Percentiles rank a stretch among this genome's conserved stretches.
These are phyloP conservation scores for Acholoe squamosa DNA, from an alignment of 2,888 invertebrate species.

Conservation along the genomic window DNA sequence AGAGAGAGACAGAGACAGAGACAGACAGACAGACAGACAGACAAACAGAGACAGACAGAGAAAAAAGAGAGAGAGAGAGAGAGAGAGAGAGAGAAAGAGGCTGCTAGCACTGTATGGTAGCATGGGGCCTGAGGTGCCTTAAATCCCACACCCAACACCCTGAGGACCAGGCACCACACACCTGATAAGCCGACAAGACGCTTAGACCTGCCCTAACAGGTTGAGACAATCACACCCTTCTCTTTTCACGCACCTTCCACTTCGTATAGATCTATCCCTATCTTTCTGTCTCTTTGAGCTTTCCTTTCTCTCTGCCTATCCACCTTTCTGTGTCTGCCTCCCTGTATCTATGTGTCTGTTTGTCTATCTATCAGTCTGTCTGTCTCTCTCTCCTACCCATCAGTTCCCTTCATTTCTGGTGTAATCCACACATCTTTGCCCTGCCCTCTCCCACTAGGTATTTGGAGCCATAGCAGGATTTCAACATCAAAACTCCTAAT, in stretches of 20 bases:
- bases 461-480: too few species aligned
- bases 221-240: not conserved
- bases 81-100: not conserved
- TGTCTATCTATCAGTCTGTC: not conserved
- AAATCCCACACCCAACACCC: not conserved
- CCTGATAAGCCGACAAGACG: conserved; percentile 22
- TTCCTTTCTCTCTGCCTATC: not conserved
- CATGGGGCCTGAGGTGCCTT: not conserved
- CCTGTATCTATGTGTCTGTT: not conserved
- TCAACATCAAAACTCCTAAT: too few species aligned
- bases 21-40: not conserved
- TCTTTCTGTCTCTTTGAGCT: not conserved
- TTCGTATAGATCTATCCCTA: too few species aligned
- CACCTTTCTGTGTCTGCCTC: not conserved
- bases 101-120: too few species aligned
- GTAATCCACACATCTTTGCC: not conserved
- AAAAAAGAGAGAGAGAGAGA: not conserved
- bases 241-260: too few species aligned
- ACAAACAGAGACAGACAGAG: not conserved
- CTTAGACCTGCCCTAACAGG: conserved; percentile 7
- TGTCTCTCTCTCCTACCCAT: not conserved
- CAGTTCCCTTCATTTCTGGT: not conserved
- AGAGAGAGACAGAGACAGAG: not conserved
- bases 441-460: too few species aligned
- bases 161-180: not conserved